Percentiles rank a stretch among this genome's conserved stretches.
phyloP scores from a whole-genome alignment of 2,888 invertebrate species.

The Rhagonycha fulva region DNA sequence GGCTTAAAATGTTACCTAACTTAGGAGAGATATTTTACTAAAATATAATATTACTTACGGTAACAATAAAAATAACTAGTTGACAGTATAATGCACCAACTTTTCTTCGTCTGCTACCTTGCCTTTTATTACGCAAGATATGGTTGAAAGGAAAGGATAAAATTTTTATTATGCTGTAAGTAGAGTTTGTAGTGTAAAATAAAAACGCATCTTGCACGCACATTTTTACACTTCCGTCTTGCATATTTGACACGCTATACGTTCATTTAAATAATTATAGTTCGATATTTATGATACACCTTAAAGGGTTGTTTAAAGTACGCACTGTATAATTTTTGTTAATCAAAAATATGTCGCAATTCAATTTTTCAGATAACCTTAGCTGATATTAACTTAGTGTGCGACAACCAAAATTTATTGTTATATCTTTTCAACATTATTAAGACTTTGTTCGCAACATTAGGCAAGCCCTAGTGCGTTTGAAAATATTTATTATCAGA shows the following conservation, averaged over 20 bases:
- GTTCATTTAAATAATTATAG: slow-evolving; percentile 13
- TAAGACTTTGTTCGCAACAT: not conserved
- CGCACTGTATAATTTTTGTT: not conserved
- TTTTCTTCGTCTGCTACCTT: not conserved
- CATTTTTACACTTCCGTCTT: slow-evolving; percentile 18
- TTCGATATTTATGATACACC: not conserved
- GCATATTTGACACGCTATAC: slow-evolving; percentile 15
- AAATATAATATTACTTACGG: not conserved
- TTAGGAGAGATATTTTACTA: not conserved
- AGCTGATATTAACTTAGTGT: not conserved
- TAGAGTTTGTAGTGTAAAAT: slow-evolving; percentile 5
- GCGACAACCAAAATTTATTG: not conserved
- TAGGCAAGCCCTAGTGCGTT: not conserved
- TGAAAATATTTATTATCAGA: not conserved
- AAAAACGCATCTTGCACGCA: slow-evolving; percentile 16
- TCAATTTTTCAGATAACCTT: not conserved
- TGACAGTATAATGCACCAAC: not conserved
- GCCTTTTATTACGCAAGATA: not conserved
- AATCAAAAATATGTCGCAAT: not conserved
- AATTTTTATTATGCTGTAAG: not conserved
- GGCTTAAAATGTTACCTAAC: not conserved
- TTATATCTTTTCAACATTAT: not conserved
- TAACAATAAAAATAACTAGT: not conserved
- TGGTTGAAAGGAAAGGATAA: not conserved
- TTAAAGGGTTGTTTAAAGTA: not conserved